These are phyloP conservation scores for Brachionus rubens DNA, from an alignment of 1,140 invertebrate species.

Conservation along the genomic window DNA sequence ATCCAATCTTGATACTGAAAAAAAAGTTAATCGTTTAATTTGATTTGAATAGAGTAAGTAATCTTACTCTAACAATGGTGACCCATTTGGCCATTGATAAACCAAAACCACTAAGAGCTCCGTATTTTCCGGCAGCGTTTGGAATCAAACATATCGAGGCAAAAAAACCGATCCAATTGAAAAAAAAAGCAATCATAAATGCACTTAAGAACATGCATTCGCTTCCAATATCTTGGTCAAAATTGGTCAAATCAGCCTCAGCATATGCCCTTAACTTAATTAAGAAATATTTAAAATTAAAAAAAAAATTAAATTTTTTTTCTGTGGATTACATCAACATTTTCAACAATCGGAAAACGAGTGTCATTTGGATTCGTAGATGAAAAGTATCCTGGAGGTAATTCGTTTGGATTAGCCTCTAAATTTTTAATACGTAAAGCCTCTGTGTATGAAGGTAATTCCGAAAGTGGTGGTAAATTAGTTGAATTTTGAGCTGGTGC, in stretches of 20 bases:
- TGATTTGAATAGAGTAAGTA: background rate
- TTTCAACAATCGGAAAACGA: conserved; percentile 22
- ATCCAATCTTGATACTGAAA: conserved; percentile 45
- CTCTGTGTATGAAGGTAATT: conserved; percentile 38
- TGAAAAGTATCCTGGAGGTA: conserved; percentile 42
- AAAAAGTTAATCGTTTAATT: background rate
- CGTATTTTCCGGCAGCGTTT: conserved; percentile 84
- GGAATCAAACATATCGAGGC: conserved; percentile 86
- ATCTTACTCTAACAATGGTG: conserved; percentile 68
- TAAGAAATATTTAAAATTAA: background rate
- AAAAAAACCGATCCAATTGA: conserved; percentile 91
- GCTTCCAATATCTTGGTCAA: conserved; percentile 38
- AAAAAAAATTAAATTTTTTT: background rate
- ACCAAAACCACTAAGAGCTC: conserved; percentile 84
- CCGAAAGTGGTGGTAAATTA: background rate
- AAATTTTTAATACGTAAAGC: conserved; percentile 9
- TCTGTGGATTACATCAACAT: conserved; percentile 39
- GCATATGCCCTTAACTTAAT: conserved; percentile 27
- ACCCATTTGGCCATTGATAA: conserved; percentile 89
- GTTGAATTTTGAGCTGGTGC: background rate
- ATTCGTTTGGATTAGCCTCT: conserved; percentile 13
- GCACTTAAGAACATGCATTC: conserved; percentile 46
- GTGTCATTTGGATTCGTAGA: background rate
- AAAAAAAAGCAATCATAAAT: conserved; percentile 74
- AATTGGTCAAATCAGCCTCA: background rate